A percentile compares a stretch with the other conserved stretches of the same genome.
Conservation (phyloP, 2,888 invertebrate species). For the Arge pagana region DNA sequence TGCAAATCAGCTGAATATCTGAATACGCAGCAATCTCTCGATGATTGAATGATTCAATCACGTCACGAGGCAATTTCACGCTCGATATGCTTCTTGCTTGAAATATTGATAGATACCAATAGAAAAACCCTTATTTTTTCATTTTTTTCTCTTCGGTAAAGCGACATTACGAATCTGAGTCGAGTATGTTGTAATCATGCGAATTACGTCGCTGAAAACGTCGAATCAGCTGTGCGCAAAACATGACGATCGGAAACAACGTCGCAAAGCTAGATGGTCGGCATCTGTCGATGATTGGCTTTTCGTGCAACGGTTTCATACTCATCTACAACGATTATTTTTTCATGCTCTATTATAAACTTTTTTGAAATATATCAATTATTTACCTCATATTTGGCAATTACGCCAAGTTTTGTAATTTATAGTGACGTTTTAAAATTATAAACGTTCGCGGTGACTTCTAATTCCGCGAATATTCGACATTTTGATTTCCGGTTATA, state of each 20-base stretch:
- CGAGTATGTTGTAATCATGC: too few species aligned
- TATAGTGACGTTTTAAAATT: background rate
- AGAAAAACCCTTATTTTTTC: too few species aligned
- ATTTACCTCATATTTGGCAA: background rate
- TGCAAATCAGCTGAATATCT: too few species aligned
- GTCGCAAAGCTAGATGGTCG: slow-evolving; percentile 4
- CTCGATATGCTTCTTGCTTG: too few species aligned
- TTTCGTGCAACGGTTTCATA: background rate
- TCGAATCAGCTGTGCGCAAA: background rate
- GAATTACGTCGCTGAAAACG: too few species aligned
- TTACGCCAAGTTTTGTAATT: slow-evolving; percentile 2
- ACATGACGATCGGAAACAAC: slow-evolving; percentile 3
- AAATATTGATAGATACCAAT: too few species aligned
- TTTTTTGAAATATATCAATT: background rate
- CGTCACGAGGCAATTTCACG: too few species aligned
- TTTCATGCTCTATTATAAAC: background rate
- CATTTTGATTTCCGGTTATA: slow-evolving; percentile 19
- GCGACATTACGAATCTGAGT: too few species aligned
- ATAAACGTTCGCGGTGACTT: background rate
- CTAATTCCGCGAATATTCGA: background rate
- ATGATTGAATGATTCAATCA: too few species aligned
- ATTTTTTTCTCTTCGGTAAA: too few species aligned
- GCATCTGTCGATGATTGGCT: slow-evolving; percentile 13
- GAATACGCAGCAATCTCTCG: too few species aligned
- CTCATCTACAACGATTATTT: slow-evolving; percentile 4